phyloP scores from a whole-genome alignment of 2,113 vertebrate genomes.

The Porphyrio hochstetteri region DNA sequence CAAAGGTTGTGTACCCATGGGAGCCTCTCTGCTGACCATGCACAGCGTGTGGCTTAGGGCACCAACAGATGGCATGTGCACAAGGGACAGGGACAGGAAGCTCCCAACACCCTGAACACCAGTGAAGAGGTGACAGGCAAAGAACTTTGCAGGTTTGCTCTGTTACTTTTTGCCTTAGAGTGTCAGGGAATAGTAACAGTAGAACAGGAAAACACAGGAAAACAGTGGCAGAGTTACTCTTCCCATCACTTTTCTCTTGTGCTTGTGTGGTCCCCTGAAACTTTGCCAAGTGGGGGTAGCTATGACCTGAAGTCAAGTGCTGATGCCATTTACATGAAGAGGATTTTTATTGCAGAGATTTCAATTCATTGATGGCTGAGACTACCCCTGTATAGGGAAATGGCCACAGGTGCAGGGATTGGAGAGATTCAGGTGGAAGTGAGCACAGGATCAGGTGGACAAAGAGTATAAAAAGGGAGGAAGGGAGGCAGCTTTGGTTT shows the following conservation, averaged over 20 bases:
- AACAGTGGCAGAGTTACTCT: background rate
- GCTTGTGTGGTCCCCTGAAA: background rate
- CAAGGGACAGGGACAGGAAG: background rate
- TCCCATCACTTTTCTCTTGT: background rate
- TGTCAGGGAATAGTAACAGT: background rate
- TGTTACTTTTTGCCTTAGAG: background rate
- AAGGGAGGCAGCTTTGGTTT: fast-evolving
- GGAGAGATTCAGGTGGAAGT: background rate
- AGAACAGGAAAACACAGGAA: background rate
- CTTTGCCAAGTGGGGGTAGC: background rate
- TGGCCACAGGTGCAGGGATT: background rate
- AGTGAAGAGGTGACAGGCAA: background rate
- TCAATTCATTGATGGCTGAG: background rate
- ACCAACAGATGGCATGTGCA: background rate
- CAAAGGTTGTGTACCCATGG: background rate
- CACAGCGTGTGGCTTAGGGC: background rate
- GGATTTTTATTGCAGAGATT: background rate
- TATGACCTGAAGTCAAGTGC: background rate
- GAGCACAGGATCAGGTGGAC: background rate
- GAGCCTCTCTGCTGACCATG: fast-evolving
- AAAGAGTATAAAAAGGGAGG: background rate
- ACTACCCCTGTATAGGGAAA: background rate
- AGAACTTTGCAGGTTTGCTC: background rate
- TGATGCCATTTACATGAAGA: background rate
- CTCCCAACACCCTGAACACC: background rate